These are phyloP conservation scores for Paramormyrops kingsleyae DNA, from an alignment of 2,113 vertebrate species.

Conservation along the genomic window DNA sequence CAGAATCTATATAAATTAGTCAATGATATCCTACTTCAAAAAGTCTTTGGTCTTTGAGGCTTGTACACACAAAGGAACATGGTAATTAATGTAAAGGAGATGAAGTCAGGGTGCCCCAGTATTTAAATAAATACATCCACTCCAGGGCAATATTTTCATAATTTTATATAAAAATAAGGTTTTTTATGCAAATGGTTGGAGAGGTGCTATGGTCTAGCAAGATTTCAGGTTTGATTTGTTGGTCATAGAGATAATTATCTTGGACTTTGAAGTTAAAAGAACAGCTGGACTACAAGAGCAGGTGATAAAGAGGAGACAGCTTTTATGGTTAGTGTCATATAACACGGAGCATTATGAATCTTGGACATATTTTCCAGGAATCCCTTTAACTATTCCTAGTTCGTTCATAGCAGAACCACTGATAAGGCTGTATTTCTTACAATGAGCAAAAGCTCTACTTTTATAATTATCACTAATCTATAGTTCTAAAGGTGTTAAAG, in stretches of 20 bases:
- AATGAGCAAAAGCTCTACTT: background rate
- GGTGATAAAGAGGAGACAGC: background rate
- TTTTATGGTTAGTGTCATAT: background rate
- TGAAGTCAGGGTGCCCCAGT: background rate
- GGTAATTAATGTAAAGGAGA: background rate
- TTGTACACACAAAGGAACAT: background rate
- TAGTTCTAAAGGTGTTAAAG: background rate
- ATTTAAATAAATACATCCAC: background rate
- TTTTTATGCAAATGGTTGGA: background rate
- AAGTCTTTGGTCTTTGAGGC: background rate
- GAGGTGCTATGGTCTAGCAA: background rate
- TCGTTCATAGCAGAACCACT: background rate
- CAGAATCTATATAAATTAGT: background rate
- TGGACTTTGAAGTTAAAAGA: background rate
- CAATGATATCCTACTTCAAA: background rate
- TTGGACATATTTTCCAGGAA: background rate
- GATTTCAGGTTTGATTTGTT: background rate
- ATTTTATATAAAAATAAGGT: background rate
- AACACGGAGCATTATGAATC: background rate
- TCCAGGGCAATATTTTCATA: background rate
- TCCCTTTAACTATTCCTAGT: background rate
- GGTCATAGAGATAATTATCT: background rate
- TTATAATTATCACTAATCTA: background rate
- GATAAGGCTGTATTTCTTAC: background rate
- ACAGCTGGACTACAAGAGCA: background rate